Evolutionary conservation across 2,888 invertebrate species (phyloP), one percentile per base, ranked within the genome.

Genomic region (Spatulosminthurus flaviceps): DNA sequence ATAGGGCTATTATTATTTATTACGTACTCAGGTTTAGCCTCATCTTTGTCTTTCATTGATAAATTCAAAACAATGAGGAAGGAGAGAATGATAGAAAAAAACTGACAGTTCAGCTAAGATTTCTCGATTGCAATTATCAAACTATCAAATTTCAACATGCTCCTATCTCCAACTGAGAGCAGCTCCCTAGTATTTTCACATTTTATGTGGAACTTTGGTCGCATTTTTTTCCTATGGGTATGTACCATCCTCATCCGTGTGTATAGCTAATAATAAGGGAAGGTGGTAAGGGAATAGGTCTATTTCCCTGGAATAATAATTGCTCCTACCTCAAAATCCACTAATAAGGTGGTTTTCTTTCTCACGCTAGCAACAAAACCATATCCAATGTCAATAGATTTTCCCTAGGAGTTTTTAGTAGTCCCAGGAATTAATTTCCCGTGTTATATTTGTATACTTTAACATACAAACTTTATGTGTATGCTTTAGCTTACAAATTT

Each of bases 21-120:
- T n/a, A n/a, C n/a, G n/a, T 4, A 51, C 51, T 9, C 51, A 51
- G 51, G 19, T 51, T 51, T 4, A 9, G 51, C 2, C 51, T 64
- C 24, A 64, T 64, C 24, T 42, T 41, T 71, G 21, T 71, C 22
- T 41, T 75, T 75, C 75, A 75, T 75, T 75, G 75, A 75, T 75
- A 75, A 75, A 34, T 75, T 41, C 64, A 75, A 75, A 75, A 64
- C 51, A 73, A 73, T 73, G 51, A 61, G 26, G 64, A 64, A 60
- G 16, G 7, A 60, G 16, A n/a, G 16, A 60, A 61, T n/a, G 21
- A n/a, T 16, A 28, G 51, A 29, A 64, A 75, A 74, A 67, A 42
- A 67, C 28, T 76, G 76, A 76, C 76, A 76, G 76, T 24, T 76
- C 42, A 28, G 67, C 67, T 69, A 67, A 75, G 43, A 43, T 76